phyloP scores from a whole-genome alignment of 1,140 invertebrate species.

The Neodiprion fabricii region DNA sequence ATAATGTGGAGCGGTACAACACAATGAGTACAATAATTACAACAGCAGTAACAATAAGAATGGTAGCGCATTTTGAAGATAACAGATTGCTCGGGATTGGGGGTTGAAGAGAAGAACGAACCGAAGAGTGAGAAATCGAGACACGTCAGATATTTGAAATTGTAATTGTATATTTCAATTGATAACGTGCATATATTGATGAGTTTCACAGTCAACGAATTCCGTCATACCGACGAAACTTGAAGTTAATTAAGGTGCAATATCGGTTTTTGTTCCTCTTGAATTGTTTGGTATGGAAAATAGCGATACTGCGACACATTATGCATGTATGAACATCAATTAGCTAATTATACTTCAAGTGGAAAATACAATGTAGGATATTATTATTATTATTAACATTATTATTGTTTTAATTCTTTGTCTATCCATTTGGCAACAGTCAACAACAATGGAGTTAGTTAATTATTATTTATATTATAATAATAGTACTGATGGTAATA shows the following conservation, averaged over 20 bases:
- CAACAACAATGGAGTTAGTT: constrained; percentile 10
- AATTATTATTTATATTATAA: constrained; percentile 45
- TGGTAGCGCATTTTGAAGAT: neutral
- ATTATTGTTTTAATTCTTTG: constrained; percentile 36
- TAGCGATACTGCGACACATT: neutral
- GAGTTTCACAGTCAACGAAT: constrained; percentile 47
- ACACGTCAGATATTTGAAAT: constrained; percentile 29
- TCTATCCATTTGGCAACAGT: constrained; percentile 57
- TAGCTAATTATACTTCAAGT: constrained; percentile 32
- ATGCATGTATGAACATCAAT: neutral
- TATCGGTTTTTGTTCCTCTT: constrained; percentile 20
- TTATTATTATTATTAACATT: constrained; percentile 26
- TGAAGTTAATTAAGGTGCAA: constrained; percentile 19
- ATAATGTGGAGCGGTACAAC: neutral
- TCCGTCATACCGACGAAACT: constrained; percentile 40
- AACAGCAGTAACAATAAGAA: neutral
- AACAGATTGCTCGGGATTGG: neutral
- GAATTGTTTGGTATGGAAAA: neutral
- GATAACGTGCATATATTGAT: constrained; percentile 44
- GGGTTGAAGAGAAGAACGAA: neutral
- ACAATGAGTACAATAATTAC: neutral
- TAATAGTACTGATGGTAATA: constrained; percentile 46
- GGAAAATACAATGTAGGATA: constrained; percentile 50
- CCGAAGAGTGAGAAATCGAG: neutral
- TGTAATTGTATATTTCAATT: constrained; percentile 52